Evolutionary conservation across 1,140 invertebrate species (phyloP).

Genomic region (Ptiloglossa arizonensis): DNA sequence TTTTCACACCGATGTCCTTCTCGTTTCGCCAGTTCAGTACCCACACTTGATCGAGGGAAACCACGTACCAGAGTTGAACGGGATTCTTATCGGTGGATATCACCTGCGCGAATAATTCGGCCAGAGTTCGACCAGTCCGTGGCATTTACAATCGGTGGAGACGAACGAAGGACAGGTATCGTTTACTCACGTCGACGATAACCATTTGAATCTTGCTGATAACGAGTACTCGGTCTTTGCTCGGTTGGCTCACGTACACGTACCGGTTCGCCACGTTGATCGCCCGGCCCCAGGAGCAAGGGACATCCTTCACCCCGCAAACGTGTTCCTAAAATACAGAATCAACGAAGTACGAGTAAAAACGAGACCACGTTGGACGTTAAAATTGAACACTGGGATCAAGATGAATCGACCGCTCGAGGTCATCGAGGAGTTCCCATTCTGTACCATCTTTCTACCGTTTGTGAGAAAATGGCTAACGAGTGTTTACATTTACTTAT

Average conservation of each 20-base stretch:
- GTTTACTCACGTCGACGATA: conserved; percentile 85
- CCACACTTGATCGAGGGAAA: conserved; percentile 91
- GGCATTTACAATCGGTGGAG: not conserved
- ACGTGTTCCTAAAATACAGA: conserved; percentile 84
- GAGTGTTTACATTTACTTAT: too few relatives aligned
- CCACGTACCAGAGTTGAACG: conserved; percentile 88
- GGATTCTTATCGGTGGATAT: conserved; percentile 89
- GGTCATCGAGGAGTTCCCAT: too few relatives aligned
- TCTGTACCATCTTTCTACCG: too few relatives aligned
- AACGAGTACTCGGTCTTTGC: conserved; percentile 87
- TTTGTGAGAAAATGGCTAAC: too few relatives aligned
- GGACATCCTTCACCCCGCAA: conserved; percentile 85
- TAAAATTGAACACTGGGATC: too few relatives aligned
- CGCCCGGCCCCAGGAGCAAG: conserved; percentile 89
- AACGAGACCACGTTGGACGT: too few relatives aligned
- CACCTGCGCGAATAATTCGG: conserved; percentile 82
- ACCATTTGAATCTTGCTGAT: conserved; percentile 89
- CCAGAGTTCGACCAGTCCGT: too few relatives aligned
- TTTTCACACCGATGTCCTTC: conserved; percentile 85
- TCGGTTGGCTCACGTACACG: conserved; percentile 89
- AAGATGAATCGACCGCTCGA: too few relatives aligned
- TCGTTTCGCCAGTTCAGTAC: conserved; percentile 88
- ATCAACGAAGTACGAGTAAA: not conserved
- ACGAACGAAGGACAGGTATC: not conserved
- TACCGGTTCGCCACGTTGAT: conserved; percentile 89